A percentile compares a stretch with the other conserved stretches of the same genome.
phyloP scores from a whole-genome alignment of 2,888 invertebrate species.

The Andrena marginata region DNA sequence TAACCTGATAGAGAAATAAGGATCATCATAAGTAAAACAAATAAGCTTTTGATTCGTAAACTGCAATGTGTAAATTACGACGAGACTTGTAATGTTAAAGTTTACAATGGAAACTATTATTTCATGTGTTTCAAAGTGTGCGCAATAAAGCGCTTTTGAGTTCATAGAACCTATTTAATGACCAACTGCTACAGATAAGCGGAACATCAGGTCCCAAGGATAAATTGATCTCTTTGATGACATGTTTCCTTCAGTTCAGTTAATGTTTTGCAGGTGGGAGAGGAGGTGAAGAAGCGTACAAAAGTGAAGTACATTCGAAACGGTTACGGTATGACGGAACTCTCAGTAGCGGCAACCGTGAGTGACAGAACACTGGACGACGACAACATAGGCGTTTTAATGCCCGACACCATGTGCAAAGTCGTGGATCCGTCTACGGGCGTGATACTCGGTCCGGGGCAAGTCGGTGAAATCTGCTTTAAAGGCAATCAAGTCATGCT shows the following conservation, averaged over 20 bases:
- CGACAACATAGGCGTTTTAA: conserved; percentile 89
- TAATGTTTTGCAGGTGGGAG: conserved; percentile 31
- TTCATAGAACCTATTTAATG: too few relatives aligned
- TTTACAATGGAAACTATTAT: too few relatives aligned
- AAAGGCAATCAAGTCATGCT: conserved; percentile 86
- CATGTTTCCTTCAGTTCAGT: not conserved
- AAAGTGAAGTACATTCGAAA: conserved; percentile 87
- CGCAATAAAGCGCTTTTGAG: too few relatives aligned
- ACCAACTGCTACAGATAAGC: too few relatives aligned
- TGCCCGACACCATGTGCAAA: conserved; percentile 88
- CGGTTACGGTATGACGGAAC: conserved; percentile 93
- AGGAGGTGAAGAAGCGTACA: conserved; percentile 82
- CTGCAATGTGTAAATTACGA: too few relatives aligned
- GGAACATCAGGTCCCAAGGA: not conserved
- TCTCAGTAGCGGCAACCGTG: conserved; percentile 87
- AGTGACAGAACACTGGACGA: conserved; percentile 84
- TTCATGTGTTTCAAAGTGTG: too few relatives aligned
- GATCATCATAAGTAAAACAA: too few relatives aligned
- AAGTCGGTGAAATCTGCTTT: conserved; percentile 87
- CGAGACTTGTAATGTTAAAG: too few relatives aligned
- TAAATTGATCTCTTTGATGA: not conserved
- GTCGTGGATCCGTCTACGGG: conserved; percentile 81
- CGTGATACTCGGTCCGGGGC: conserved; percentile 84
- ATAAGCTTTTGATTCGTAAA: too few relatives aligned
- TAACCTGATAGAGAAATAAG: too few relatives aligned